These are phyloP conservation scores for Amazona vittata DNA, from an alignment of 2,113 vertebrate genomes.

Conservation along the genomic window DNA sequence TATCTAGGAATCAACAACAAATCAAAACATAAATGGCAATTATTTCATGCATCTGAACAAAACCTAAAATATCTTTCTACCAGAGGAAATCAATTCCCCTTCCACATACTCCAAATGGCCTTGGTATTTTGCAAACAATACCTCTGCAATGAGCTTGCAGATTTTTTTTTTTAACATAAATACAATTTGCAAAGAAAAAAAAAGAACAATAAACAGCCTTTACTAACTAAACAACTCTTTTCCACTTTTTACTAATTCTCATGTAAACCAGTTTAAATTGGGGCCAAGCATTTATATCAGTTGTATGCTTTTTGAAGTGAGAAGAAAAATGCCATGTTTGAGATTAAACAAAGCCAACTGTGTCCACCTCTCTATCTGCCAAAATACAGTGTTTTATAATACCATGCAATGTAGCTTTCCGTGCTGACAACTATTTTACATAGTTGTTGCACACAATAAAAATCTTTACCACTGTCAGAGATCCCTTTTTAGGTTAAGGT, in stretches of 20 bases:
- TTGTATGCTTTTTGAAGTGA: not conserved
- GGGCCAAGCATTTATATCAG: not conserved
- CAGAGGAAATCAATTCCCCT: conserved; percentile 45
- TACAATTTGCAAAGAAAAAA: not conserved
- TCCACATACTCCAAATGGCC: conserved; percentile 11
- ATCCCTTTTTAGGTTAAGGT: not conserved
- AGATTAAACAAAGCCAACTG: not conserved
- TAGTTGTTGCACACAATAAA: not conserved
- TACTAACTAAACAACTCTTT: not conserved
- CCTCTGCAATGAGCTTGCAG: not conserved
- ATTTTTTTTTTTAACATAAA: not conserved
- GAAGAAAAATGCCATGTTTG: not conserved
- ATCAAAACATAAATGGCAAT: conserved; percentile 38
- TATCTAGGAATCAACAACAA: conserved; percentile 27
- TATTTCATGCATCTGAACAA: conserved; percentile 29
- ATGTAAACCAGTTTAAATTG: not conserved
- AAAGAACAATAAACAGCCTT: not conserved
- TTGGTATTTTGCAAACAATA: conserved; percentile 42
- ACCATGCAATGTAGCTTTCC: not conserved
- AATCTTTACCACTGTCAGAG: rapidly evolving
- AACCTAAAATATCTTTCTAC: not conserved
- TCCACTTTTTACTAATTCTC: not conserved
- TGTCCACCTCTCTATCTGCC: not conserved
- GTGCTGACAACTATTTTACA: not conserved
- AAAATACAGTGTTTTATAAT: not conserved